Base-by-base conservation (phyloP, 1,140 invertebrate species). In the Lordiphosa collinella region DNA sequence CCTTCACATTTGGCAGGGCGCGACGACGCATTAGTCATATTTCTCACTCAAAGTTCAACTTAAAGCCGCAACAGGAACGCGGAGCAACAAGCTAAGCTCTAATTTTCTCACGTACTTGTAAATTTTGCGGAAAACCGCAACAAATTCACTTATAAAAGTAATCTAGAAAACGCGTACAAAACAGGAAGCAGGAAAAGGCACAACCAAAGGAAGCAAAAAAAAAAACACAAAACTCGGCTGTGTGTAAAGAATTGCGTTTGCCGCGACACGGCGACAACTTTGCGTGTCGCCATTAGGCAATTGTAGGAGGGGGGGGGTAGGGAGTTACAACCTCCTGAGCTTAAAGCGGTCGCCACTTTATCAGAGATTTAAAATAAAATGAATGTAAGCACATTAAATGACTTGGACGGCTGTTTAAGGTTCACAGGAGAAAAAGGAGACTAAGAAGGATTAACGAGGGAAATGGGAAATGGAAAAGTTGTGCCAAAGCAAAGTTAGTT, bases 81-180 rank as follows among this genome's bases (percentile, higher is more conserved):
- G n/a, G 49, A 25, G 46, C 55, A 69, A 68, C 53, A 65, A 75
- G 78, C 78, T 84, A 84, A 84, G 79, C 78, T 73, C 78, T 84
- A 84, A 84, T 84, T 84, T 84, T 84, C 78, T 84, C 78, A 84
- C 78, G 78, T 84, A 84, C 78, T 84, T 84, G 78, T 84, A 84
- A 84, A 84, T 84, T 84, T 84, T 84, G 78, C 78, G 78, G 78
- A 84, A 84, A 84, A 84, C 78, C 78, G 78, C 78, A 84, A 84
- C 78, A 84, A 84, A 84, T 84, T 84, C 78, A 84, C 78, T 84
- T 84, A 84, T 65, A 84, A 84, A 84, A 84, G 78, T 84, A 84
- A 84, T 84, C 78, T 84, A 78, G 79, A 84, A 84, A 84, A 60
- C 79, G 68, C 79, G 79, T 64, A 84, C 64, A 58, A 74, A 84